phyloP scores from a whole-genome alignment of 1,140 invertebrate species.

The Bombus pyrosoma region DNA sequence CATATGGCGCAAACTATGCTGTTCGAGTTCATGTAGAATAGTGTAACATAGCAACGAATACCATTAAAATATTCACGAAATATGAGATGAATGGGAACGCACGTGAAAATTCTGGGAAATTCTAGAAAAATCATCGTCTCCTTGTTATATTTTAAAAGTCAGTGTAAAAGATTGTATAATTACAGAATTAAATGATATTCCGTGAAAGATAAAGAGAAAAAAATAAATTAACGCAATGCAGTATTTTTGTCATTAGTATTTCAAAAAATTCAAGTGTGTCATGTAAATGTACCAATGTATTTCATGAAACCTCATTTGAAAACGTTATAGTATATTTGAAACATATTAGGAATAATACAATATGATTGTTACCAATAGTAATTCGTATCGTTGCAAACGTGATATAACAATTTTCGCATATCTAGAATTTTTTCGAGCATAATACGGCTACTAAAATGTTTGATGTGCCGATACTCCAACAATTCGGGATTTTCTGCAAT shows the following conservation, averaged over 20 bases:
- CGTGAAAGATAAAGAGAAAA: background rate
- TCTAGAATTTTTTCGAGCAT: background rate
- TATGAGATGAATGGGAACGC: background rate
- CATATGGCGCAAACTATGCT: background rate
- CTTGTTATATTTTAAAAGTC: too few relatives aligned
- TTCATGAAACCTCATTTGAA: background rate
- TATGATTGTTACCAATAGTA: background rate
- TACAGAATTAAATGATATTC: background rate
- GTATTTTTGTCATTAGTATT: background rate
- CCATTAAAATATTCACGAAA: background rate
- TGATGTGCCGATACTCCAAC: background rate
- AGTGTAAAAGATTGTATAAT: background rate
- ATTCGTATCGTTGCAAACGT: background rate
- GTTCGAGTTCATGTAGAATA: background rate
- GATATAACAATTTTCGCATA: background rate
- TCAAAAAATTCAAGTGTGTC: background rate
- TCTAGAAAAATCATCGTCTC: background rate
- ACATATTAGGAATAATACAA: background rate
- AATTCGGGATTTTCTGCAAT: conserved; percentile 15
- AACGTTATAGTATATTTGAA: background rate
- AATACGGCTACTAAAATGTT: background rate
- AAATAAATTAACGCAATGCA: background rate
- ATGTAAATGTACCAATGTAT: background rate
- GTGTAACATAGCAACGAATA: background rate
- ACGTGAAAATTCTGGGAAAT: background rate